These are phyloP conservation scores for Contarinia nasturtii DNA, from an alignment of 1,140 invertebrate species.

Conservation along the genomic window DNA sequence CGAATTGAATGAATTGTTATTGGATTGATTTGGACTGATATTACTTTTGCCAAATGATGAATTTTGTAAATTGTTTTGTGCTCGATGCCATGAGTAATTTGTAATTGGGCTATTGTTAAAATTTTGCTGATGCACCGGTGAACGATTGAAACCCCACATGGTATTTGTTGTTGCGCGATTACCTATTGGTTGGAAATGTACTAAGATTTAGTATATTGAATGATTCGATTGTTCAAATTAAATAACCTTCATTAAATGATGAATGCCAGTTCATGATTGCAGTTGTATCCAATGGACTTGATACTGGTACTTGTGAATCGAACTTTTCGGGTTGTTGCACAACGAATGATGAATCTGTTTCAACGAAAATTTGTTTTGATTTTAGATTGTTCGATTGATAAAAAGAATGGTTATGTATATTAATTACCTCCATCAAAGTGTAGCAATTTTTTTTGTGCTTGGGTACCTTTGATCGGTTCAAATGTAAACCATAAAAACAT, in stretches of 20 bases:
- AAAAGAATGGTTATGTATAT: constrained; percentile 10
- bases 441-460: constrained; percentile 21
- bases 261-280: constrained; percentile 21
- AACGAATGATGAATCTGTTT: constrained; percentile 12
- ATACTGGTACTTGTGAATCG: background rate
- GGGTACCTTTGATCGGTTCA: constrained; percentile 18
- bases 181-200: constrained; percentile 1
- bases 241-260: constrained; percentile 17
- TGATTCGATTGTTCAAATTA: background rate
- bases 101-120: constrained; percentile 10
- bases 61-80: constrained; percentile 9
- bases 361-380: constrained; percentile 3
- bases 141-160: constrained; percentile 7
- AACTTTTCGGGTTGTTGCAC: constrained; percentile 5
- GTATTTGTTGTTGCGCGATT: constrained; percentile 3
- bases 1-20: constrained; percentile 12
- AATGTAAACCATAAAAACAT: constrained; percentile 14
- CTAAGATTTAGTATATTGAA: background rate
- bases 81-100: constrained; percentile 11
- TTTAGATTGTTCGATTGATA: no score
- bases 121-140: constrained; percentile 8
- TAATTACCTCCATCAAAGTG: constrained; percentile 13
- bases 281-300: constrained; percentile 1
- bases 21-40: constrained; percentile 12
- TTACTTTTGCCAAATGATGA: constrained; percentile 14